Base-by-base conservation (phyloP, 1,140 invertebrate species). In the Drosophila rufa region DNA sequence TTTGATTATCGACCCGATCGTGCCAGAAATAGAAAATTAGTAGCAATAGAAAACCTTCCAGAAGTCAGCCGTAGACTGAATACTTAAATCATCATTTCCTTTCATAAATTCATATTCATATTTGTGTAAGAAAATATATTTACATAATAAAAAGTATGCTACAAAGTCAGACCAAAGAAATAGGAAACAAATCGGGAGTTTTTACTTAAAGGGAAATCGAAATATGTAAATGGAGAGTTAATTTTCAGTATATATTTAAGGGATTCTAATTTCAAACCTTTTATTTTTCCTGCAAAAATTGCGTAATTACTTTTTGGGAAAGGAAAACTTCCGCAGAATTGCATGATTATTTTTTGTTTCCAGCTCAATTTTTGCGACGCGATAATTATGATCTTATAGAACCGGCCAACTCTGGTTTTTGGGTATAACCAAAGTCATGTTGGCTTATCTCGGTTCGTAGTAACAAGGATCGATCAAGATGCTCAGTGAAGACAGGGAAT, bases 361-460 rank as follows among this genome's bases (percentile, higher is more conserved):
- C 30, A 45, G 15, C 19, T 30, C 27, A 14, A n/a, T 46, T 14
- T 42, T 38, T 53, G 25, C 62, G 7, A 33, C 25, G 42, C 6
- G 17, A 56, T 70, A 70, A 70, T 70, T 73, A 48, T 69, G 55
- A 73, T 73, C 70, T 73, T 71, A 51, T 59, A 73, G 69, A 71
- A 33, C 51, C 69, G 59, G 14, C 47, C 9, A 40, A 9, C 22
- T 17, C 2, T 4, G 11, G 46, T n/a, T 40, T 22, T 45, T 77
- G 75, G 75, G 75, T 78, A 78, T 78, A 60, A 69, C 75, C 75
- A 78, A 78, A 78, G 74, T 78, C 75, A 78, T 61, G 38, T 77
- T 75, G 70, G 42, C 58, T 64, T 64, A 75, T 64, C 71, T 48
- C 11, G 25, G 8, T 75, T 75, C 71, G 58, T 45, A 76, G 74